Percentiles rank a stretch among this genome's conserved stretches.
These are phyloP conservation scores for Charanyca ferruginea DNA, from an alignment of 2,888 invertebrate species.

Conservation along the genomic window DNA sequence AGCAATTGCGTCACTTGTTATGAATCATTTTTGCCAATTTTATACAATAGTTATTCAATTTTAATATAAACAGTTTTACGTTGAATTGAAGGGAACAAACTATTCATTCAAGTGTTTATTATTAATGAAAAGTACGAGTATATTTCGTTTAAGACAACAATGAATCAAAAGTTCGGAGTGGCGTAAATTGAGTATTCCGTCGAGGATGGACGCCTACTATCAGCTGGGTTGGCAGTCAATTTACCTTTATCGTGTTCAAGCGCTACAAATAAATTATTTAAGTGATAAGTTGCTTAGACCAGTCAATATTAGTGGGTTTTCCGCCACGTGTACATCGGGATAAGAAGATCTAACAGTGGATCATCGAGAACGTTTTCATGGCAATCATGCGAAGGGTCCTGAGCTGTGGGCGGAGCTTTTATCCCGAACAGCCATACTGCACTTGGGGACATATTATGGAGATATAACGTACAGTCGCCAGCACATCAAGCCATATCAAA, in stretches of 20 bases:
- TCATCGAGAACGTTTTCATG: no score
- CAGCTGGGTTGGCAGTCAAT: conserved; percentile 29
- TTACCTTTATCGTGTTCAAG: conserved; percentile 46
- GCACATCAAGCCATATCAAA: no score
- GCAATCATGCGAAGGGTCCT: no score
- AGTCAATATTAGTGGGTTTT: conserved; percentile 44
- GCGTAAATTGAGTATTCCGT: conserved; percentile 28
- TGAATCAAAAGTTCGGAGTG: conserved; percentile 22
- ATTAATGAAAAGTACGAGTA: conserved; percentile 1
- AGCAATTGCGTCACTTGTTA: conserved; percentile 25
- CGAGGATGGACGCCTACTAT: conserved; percentile 17
- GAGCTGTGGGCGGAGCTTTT: no score
- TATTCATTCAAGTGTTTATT: background rate
- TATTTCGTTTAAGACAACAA: conserved; percentile 10
- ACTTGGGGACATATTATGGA: no score
- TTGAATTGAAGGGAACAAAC: background rate
- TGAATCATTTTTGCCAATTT: conserved; percentile 15
- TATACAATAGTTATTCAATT: conserved; percentile 6
- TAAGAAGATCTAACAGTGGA: no score
- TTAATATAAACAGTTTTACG: background rate
- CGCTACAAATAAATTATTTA: conserved; percentile 38
- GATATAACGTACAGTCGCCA: no score
- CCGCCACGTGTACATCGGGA: background rate
- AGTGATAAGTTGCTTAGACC: conserved; percentile 29
- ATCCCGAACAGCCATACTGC: no score